These are phyloP conservation scores for Himantopus leucocephalus DNA, from an alignment of 2,113 vertebrate genomes.

Conservation along the genomic window DNA sequence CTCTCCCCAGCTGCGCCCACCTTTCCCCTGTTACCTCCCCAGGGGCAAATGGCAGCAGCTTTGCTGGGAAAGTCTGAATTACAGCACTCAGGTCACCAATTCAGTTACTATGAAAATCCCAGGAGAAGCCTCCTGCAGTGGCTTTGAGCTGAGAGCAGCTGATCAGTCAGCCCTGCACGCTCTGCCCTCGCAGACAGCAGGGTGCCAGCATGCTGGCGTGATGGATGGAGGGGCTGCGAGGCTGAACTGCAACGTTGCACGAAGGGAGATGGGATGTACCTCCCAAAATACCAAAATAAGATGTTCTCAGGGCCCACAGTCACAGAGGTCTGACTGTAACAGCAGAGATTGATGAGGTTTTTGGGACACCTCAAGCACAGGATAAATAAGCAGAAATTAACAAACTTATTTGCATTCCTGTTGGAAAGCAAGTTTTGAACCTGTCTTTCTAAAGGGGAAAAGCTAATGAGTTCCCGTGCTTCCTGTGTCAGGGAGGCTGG, in stretches of 20 bases:
- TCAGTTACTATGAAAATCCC: not conserved
- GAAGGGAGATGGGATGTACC: not conserved
- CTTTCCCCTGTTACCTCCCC: accelerated
- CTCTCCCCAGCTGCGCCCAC: not conserved
- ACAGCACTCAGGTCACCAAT: not conserved
- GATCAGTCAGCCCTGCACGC: accelerated
- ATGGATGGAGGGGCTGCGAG: not conserved
- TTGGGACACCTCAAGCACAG: not conserved
- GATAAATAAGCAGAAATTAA: not conserved
- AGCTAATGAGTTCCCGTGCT: not conserved
- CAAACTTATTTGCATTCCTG: not conserved
- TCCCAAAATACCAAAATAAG: not conserved
- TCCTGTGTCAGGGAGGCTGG: not conserved
- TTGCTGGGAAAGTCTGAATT: not conserved
- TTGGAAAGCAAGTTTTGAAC: not conserved
- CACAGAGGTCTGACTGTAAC: not conserved
- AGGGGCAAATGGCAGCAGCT: not conserved
- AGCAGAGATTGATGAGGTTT: not conserved
- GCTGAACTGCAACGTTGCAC: not conserved
- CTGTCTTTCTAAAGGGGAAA: not conserved
- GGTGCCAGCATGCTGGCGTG: not conserved
- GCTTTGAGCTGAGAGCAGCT: not conserved
- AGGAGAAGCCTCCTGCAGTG: not conserved
- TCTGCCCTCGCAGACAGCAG: not conserved
- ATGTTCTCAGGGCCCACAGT: not conserved